phyloP scores from a whole-genome alignment of 2,113 vertebrate genomes.

The Odocoileus virginianus region DNA sequence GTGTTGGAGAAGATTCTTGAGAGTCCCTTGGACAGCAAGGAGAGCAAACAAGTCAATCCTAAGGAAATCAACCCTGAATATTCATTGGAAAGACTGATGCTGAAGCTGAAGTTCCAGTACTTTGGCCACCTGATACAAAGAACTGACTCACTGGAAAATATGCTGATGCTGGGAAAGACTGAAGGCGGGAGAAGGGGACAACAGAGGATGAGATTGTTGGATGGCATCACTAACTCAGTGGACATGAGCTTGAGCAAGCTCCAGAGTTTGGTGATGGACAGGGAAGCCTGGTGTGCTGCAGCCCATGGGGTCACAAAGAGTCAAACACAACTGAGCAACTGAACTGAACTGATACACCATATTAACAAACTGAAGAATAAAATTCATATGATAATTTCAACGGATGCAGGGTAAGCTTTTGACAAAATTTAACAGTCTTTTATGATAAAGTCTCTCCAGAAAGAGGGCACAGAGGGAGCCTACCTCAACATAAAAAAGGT shows the following conservation, averaged over 20 bases:
- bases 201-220: not conserved
- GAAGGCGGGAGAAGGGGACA: not conserved
- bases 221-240: not conserved
- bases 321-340: not conserved
- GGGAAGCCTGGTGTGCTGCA: not conserved
- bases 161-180: not conserved
- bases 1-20: not conserved
- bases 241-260: not conserved
- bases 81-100: not conserved
- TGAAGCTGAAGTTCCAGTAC: not conserved
- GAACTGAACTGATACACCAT: not conserved
- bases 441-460: not conserved
- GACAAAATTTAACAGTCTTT: not conserved
- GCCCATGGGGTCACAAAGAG: accelerated
- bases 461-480: not conserved
- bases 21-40: not conserved
- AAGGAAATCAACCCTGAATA: not conserved
- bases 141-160: not conserved
- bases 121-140: not conserved
- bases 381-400: not conserved
- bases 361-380: not conserved
- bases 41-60: not conserved
- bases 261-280: not conserved
- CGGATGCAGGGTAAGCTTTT: not conserved
- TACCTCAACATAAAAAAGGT: not conserved